These are phyloP conservation scores for Sebastolobus alascanus DNA, from an alignment of 2,797 vertebrate genomes.

Conservation along the genomic window DNA sequence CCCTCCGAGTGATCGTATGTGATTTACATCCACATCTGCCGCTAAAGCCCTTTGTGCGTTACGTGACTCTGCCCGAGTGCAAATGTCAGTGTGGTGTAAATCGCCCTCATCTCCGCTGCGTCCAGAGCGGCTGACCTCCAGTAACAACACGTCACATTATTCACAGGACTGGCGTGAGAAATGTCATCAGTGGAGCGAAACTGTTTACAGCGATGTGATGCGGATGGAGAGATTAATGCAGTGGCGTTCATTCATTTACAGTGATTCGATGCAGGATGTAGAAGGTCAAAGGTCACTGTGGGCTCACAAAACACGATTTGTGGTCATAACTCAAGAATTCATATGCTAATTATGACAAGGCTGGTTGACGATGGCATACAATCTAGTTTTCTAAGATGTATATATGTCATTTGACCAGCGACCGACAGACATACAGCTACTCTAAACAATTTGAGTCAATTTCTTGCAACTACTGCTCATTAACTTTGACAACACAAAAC, in stretches of 20 bases:
- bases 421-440: not conserved
- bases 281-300: no score
- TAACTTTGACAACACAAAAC: not conserved
- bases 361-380: no score
- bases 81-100: constrained; percentile 21
- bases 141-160: not conserved
- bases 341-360: no score
- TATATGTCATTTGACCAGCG: not conserved
- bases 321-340: no score
- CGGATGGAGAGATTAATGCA: constrained; percentile 2
- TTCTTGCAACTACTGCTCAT: not conserved
- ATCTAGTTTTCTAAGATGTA: no score
- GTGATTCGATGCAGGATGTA: not conserved
- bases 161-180: not conserved
- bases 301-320: no score
- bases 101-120: constrained; percentile 21
- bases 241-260: not conserved
- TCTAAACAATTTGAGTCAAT: no score
- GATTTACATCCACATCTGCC: constrained; percentile 64
- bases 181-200: not conserved
- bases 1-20: constrained; percentile 36
- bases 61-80: constrained; percentile 20
- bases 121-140: constrained; percentile 22
- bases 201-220: not conserved
- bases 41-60: constrained; percentile 34